A percentile compares a stretch with the other conserved stretches of the same genome.
phyloP scores from a whole-genome alignment of 2,113 vertebrate species.

The Nesoenas mayeri region DNA sequence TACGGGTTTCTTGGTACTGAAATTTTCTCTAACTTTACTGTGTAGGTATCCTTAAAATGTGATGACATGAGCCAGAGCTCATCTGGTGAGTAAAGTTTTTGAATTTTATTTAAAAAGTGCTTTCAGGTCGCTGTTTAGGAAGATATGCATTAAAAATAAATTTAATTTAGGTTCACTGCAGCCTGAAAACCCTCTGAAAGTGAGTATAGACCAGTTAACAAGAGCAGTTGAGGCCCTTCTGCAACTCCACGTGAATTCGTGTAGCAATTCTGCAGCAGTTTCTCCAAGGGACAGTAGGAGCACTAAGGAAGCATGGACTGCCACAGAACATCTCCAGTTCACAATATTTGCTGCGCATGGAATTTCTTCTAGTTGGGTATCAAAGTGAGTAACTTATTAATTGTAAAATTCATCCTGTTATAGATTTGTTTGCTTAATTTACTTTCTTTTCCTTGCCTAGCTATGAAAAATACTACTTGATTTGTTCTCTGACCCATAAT shows the following conservation, averaged over 20 bases:
- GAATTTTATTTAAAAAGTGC: not conserved
- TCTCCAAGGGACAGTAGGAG: conserved; percentile 39
- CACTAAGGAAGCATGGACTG: conserved; percentile 85
- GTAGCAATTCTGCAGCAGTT: conserved; percentile 42
- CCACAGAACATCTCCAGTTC: conserved; percentile 93
- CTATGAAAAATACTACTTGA: conserved; percentile 96
- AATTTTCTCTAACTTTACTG: not conserved
- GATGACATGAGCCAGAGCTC: conserved; percentile 51
- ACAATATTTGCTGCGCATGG: conserved; percentile 92
- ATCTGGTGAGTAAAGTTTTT: conserved; percentile 65
- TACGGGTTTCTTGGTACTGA: not conserved
- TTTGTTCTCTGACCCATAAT: conserved; percentile 93
- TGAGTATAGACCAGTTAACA: conserved; percentile 81
- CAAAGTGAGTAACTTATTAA: conserved; percentile 81
- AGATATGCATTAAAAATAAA: conserved; percentile 4
- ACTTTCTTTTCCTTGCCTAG: conserved; percentile 67
- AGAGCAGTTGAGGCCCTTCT: conserved; percentile 86
- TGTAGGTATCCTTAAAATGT: conserved; percentile 78
- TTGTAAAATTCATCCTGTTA: not conserved
- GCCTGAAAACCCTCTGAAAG: conserved; percentile 78
- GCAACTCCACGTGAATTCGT: conserved; percentile 83
- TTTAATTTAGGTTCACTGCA: conserved; percentile 72
- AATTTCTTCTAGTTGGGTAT: conserved; percentile 88
- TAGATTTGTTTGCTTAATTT: not conserved
- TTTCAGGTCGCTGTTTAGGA: not conserved